Base-by-base conservation (phyloP, 2,888 invertebrate species). In the Xylocampa areola region DNA sequence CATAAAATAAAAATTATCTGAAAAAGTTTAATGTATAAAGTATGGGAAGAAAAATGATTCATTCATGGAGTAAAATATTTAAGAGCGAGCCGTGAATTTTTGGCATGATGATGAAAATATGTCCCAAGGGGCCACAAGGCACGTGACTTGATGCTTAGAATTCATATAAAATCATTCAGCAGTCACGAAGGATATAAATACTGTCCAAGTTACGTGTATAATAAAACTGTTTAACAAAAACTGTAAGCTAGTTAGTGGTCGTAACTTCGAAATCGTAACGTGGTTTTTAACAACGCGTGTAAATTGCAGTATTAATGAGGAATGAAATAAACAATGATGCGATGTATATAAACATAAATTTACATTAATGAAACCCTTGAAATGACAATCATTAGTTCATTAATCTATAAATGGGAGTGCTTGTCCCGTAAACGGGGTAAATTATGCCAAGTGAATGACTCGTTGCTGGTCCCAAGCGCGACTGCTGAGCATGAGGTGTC, bases 351-450 rank as follows among this genome's bases (percentile, higher is more conserved):
- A 63, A 74, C 67, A 68, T 47, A 59, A 55, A 65, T 66, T 54
- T 25, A 39, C 49, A 14, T 57, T 44, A 69, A 58, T 49, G 43
- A 73, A 70, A 68, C 73, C 71, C 61, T 76, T 58, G 48, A 48
- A 74, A 71, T 69, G 73, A 77, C 77, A 75, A 77, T 81, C 79
- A 81, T 84, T 80, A 80, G 78, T 75, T 80, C 83, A 80, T 87
- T 87, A 85, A 87, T 86, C 81, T 77, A 82, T 85, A 86, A 88
- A 73, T 80, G 83, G 64, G 60, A 74, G 77, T 82, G 80, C 79
- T 84, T 81, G 81, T 81, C 86, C n/a, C n/a, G n/a, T n/a, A n/a
- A n/a, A n/a, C n/a, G n/a, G n/a, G n/a, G n/a, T n/a, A n/a, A n/a
- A n/a, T n/a, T n/a, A n/a, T n/a, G n/a, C n/a, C n/a, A n/a, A n/a